Evolutionary conservation across 2,797 vertebrate genomes (phyloP).

Genomic region (Lacerta agilis): DNA sequence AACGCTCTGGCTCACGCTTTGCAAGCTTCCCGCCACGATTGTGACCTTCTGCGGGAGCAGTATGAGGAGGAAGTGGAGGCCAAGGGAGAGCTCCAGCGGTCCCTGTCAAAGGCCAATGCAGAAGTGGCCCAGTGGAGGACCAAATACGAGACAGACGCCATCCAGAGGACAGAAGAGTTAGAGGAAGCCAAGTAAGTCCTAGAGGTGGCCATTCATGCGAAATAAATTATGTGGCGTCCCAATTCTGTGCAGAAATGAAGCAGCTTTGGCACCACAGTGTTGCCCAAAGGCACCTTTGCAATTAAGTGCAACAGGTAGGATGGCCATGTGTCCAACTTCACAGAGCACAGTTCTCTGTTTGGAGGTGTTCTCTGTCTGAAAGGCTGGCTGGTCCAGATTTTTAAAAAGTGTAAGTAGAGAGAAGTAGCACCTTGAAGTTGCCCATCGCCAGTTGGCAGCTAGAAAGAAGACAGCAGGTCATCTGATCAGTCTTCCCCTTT

Average conservation of each 20-base stretch:
- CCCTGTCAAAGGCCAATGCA: conserved; percentile 89
- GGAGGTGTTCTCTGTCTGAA: background rate
- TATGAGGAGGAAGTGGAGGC: conserved; percentile 92
- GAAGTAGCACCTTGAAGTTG: no score
- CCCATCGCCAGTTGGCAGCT: no score
- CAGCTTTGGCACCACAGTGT: background rate
- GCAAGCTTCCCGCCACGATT: conserved; percentile 90
- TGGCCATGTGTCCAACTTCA: background rate
- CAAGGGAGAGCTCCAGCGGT: conserved; percentile 89
- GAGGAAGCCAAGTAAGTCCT: conserved; percentile 91
- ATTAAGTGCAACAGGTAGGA: background rate
- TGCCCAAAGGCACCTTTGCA: background rate
- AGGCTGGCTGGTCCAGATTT: no score
- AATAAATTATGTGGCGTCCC: no score
- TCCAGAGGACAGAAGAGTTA: conserved; percentile 92
- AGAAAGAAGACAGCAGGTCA: background rate
- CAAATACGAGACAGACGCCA: conserved; percentile 93
- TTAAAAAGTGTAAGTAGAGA: no score
- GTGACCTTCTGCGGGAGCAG: conserved; percentile 92
- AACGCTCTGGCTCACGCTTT: conserved; percentile 87
- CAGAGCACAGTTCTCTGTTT: background rate
- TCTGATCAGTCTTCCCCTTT: background rate
- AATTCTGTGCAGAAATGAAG: background rate
- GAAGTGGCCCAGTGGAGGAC: conserved; percentile 96
- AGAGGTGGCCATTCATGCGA: fast-evolving